Conservation (phyloP, 2,797 vertebrate species). For the Anguilla megastoma region DNA sequence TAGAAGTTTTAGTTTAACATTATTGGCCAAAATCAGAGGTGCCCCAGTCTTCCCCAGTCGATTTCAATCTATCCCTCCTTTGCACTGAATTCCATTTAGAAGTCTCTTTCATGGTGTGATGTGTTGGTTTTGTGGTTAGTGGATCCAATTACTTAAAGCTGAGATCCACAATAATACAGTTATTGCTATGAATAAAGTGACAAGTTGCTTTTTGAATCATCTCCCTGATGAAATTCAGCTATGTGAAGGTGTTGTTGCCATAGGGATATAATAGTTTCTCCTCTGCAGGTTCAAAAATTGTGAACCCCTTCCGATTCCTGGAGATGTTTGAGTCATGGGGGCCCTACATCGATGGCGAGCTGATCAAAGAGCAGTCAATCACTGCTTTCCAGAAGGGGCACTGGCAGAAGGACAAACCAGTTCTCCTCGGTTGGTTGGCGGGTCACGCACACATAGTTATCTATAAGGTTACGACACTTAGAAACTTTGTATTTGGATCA, state of each 20-base stretch:
- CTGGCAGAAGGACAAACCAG: slow-evolving; percentile 75
- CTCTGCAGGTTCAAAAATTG: slow-evolving; percentile 65
- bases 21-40: too few relatives aligned
- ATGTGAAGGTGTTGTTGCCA: neutral
- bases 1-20: too few relatives aligned
- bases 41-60: too few relatives aligned
- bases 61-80: neutral
- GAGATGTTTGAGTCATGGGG: slow-evolving; percentile 78
- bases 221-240: neutral
- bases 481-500: too few relatives aligned
- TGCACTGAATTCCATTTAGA: neutral
- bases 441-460: neutral
- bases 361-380: slow-evolving; percentile 71
- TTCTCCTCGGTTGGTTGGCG: slow-evolving; percentile 67
- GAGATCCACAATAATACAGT: too few relatives aligned
- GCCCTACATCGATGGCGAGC: slow-evolving; percentile 66
- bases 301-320: slow-evolving; percentile 75
- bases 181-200: too few relatives aligned
- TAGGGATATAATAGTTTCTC: neutral
- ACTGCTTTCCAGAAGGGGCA: slow-evolving; percentile 69
- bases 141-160: too few relatives aligned
- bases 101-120: too few relatives aligned
- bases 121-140: too few relatives aligned
- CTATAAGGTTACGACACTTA: too few relatives aligned
- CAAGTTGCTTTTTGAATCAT: neutral